These are phyloP conservation scores for Actinia equina DNA, from an alignment of 64 coral and sea anemone species.

Conservation along the genomic window DNA sequence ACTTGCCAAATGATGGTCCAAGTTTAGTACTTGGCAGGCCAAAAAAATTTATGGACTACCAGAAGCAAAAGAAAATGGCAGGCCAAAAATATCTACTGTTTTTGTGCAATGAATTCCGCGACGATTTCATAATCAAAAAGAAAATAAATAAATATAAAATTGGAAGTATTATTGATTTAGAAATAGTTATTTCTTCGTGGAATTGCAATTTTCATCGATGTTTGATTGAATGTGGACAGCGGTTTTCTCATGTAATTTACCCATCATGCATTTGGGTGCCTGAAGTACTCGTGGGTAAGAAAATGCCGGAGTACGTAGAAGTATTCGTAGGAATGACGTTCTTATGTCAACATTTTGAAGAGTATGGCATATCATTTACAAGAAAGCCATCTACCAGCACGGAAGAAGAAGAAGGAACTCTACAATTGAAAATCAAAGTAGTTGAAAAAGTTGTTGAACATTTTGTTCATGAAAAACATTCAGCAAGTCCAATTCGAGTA, in stretches of 20 bases:
- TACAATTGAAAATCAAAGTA: no score
- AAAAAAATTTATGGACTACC: constrained; percentile 48
- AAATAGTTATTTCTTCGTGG: no score
- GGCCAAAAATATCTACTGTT: constrained; percentile 53
- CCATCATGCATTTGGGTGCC: constrained; percentile 4
- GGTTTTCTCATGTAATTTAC: constrained; percentile 12
- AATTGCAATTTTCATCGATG: constrained; percentile 26
- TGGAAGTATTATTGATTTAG: no score
- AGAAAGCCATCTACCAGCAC: no score
- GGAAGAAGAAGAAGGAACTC: no score
- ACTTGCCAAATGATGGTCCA: background rate
- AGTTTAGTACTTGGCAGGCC: constrained; percentile 22
- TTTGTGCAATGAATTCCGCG: constrained; percentile 48
- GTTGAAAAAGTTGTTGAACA: no score
- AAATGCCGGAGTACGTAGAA: background rate
- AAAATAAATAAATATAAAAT: constrained; percentile 23
- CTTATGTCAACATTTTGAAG: no score
- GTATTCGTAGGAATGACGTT: constrained; percentile 3
- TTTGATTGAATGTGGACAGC: constrained; percentile 34
- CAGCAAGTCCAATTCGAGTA: no score
- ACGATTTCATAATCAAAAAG: constrained; percentile 45
- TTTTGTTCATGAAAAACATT: no score
- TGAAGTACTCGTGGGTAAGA: background rate
- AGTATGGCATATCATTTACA: no score
- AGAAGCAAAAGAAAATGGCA: constrained; percentile 54